Evolutionary conservation across 1,140 invertebrate species (phyloP), one percentile per base, ranked within the genome.

Genomic region (Marisa cornuarietis): DNA sequence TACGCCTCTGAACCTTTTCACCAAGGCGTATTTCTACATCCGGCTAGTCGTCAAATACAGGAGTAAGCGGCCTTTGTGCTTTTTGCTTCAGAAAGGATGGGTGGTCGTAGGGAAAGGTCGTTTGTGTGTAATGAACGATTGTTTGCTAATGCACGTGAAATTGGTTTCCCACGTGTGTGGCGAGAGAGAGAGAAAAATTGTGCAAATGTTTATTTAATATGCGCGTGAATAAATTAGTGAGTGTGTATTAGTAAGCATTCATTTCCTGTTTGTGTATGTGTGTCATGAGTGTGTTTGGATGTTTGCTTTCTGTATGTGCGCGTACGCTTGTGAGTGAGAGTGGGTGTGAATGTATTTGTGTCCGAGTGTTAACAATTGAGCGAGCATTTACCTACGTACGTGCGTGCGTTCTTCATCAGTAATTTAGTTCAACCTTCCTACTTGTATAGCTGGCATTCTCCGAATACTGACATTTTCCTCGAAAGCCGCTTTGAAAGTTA

Each of bases 1-100:
- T 0, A 96, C 98, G 5, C 98, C 99, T 0, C 93, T 99, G 63
- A 99, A 99, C 90, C 93, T 99, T 71, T 93, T 99, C 81, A 98
- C 97, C 3, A 97, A 97, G 66, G 96, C 92, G 5, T 87, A 90
- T 54, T 88, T 89, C 16, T 91, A 91, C 92, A 92, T 97, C 74
- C 94, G 94, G 81, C 94, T 95, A 82, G 91, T 94, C 75, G 96
- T 95, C 92, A 96, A 95, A 92, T 94, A 95, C 89, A 93, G 92
- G 92, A 92, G 94, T 94, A 91, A 82, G 81, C 77, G 58, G 22
- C 16, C 51, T 79, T 63, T 65, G 24, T 68, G 3, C 79, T 20
- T 4, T 24, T 61, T 76, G 61, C 20, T 78, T 24, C 22, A 31
- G 18, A 58, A 52, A 20, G 31, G 31, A 7, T 6, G 69, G 69